These are phyloP conservation scores for Philereme vetulata DNA, from an alignment of 2,888 invertebrate species.

Conservation along the genomic window DNA sequence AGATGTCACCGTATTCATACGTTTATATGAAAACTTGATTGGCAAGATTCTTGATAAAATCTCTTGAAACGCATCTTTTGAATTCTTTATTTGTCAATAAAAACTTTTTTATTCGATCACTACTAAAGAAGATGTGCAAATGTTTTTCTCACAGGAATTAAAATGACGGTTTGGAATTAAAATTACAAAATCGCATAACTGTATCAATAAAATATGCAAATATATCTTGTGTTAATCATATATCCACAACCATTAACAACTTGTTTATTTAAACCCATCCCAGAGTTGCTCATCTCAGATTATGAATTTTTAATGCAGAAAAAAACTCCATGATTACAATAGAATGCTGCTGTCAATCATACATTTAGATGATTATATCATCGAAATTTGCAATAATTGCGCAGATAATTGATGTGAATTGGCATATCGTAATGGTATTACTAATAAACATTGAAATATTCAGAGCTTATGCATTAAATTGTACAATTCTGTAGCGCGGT, in stretches of 20 bases:
- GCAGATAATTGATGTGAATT: constrained; percentile 56
- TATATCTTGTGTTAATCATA: constrained; percentile 7
- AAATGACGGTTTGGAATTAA: constrained; percentile 34
- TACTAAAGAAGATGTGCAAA: constrained; percentile 54
- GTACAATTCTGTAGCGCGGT: constrained; percentile 39
- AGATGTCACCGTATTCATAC: constrained; percentile 71
- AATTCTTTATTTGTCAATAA: constrained; percentile 54
- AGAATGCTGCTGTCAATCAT: constrained; percentile 68
- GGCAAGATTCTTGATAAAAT: constrained; percentile 74
- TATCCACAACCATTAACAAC: constrained; percentile 7
- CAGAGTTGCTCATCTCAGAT: constrained; percentile 34
- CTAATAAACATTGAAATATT: constrained; percentile 70
- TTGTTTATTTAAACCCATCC: constrained; percentile 36
- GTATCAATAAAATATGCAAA: constrained; percentile 18
- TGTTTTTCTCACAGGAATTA: constrained; percentile 70
- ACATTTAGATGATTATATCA: constrained; percentile 36
- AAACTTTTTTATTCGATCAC: constrained; percentile 58
- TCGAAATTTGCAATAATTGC: constrained; percentile 52
- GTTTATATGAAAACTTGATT: constrained; percentile 81
- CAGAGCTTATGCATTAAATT: constrained; percentile 53
- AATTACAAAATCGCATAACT: constrained; percentile 11
- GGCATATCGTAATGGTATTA: constrained; percentile 56
- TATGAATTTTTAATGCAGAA: constrained; percentile 61
- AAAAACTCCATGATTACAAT: constrained; percentile 60
- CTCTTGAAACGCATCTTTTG: constrained; percentile 69